Percentiles rank a stretch among this genome's conserved stretches.
Conservation (phyloP, 2,888 invertebrate species). For the Capitulum mitella region DNA sequence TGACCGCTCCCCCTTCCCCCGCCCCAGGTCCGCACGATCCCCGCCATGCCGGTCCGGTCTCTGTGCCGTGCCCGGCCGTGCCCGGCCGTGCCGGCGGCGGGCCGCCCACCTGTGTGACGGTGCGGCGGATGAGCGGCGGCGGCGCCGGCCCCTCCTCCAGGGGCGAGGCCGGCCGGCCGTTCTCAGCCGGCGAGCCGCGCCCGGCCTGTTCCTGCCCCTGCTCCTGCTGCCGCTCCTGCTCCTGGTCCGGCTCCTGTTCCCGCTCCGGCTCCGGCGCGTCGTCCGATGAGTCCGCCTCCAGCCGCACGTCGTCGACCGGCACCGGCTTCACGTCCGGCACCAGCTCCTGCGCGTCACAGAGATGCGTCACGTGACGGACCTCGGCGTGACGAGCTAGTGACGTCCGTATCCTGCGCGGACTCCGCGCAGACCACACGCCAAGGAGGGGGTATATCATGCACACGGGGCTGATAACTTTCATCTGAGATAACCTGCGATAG, state of each 20-base stretch:
- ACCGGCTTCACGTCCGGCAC: conserved; percentile 49
- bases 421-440: too few species aligned
- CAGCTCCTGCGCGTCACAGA: too few species aligned
- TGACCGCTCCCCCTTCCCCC: not conserved
- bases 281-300: conserved; percentile 41
- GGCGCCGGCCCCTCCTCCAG: conserved; percentile 4
- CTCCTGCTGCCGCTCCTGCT: not conserved
- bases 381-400: too few species aligned
- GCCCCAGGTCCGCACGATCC: not conserved
- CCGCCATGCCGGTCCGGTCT: too few species aligned
- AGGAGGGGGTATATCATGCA: too few species aligned
- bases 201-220: not conserved
- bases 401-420: too few species aligned
- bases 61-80: not conserved
- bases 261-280: not conserved
- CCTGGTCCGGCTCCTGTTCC: not conserved
- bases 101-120: conserved; percentile 29
- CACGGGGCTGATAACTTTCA: too few species aligned
- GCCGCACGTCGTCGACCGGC: conserved; percentile 45
- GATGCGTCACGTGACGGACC: too few species aligned
- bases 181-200: not conserved
- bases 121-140: not conserved
- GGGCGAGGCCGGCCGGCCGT: not conserved
- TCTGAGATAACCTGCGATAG: too few species aligned
- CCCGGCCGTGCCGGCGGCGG: conserved; percentile 31